Base-by-base conservation (phyloP, 2,888 invertebrate species). In the Pharmacophagus antenor region DNA sequence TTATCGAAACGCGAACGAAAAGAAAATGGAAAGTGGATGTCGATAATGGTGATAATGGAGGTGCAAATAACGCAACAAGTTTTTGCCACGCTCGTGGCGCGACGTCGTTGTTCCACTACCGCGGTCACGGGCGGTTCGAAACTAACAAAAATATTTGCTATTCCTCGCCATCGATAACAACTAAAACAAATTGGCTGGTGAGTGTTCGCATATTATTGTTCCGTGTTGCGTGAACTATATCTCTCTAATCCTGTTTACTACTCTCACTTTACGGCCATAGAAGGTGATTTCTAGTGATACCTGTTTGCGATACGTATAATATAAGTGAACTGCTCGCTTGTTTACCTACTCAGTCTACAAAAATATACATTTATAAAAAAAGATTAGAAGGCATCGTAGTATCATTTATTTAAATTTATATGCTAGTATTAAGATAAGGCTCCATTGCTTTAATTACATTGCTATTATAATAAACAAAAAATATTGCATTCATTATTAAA, bases 51-150 rank as follows among this genome's bases (percentile, higher is more conserved):
- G 78, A 76, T 81, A 84, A 85, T 77, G 75, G 73, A 70, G 70
- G 67, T 62, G 79, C 74, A 76, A 82, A 83, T 76, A 76, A 67
- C 68, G 68, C 65, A 69, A 55, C 55, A 31, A 55, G 55, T 55
- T 69, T 82, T 82, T 81, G 73, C 70, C 72, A 67, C 75, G 80
- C 84, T 84, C 84, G 75, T 66, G 77, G 75, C 71, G 70, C 74
- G 71, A 71, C 70, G 70, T 67, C 63, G 50, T 62, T 69, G 65
- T 70, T 68, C 64, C 63, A 64, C 65, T 68, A 69, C 68, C 65
- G 61, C 55, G 55, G 64, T 57, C 61, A 65, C 62, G 59, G 67
- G 64, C 46, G 37, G 51, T 42, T 44, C 56, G 62, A 60, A 62
- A 58, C 61, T 61, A 37, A 47, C 18, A 46, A 61, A 61, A 56